Conservation (phyloP, 1,140 invertebrate genomes). For the Drosophila takahashii region DNA sequence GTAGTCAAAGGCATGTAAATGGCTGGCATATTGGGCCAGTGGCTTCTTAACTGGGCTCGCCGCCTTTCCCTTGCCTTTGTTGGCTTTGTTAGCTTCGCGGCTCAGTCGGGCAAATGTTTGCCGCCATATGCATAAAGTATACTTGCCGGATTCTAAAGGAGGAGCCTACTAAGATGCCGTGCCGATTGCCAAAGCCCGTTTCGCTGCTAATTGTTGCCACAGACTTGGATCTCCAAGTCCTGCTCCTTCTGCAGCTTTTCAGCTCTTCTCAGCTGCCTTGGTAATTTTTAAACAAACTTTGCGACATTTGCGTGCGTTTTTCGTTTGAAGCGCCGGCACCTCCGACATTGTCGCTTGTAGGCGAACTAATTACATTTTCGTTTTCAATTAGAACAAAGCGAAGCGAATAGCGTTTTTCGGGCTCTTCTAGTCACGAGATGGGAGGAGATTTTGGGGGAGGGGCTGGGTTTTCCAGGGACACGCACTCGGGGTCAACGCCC, state of each 20-base stretch:
- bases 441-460: too few relatives aligned
- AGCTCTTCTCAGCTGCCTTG: conserved; percentile 45
- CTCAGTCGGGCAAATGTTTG: conserved; percentile 43
- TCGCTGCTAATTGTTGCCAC: conserved; percentile 60
- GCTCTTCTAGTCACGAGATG: background rate
- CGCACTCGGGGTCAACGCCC: conserved; percentile 3
- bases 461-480: conserved; percentile 2
- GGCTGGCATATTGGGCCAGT: conserved; percentile 16
- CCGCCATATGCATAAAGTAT: conserved; percentile 60
- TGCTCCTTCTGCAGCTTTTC: too few relatives aligned
- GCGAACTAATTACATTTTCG: conserved; percentile 72
- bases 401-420: conserved; percentile 26
- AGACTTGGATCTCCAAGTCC: conserved; percentile 5
- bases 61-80: conserved; percentile 9
- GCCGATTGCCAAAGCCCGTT: conserved; percentile 51
- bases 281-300: conserved; percentile 74
- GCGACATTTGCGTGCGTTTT: conserved; percentile 63
- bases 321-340: conserved; percentile 56
- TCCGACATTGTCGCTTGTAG: conserved; percentile 54
- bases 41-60: conserved; percentile 8
- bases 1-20: conserved; percentile 4
- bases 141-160: background rate
- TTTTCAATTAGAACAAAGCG: conserved; percentile 72
- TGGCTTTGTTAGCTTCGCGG: conserved; percentile 41
- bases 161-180: conserved; percentile 48